Conservation (phyloP, 2,113 vertebrate species). For the Herpetotheres cachinnans region DNA sequence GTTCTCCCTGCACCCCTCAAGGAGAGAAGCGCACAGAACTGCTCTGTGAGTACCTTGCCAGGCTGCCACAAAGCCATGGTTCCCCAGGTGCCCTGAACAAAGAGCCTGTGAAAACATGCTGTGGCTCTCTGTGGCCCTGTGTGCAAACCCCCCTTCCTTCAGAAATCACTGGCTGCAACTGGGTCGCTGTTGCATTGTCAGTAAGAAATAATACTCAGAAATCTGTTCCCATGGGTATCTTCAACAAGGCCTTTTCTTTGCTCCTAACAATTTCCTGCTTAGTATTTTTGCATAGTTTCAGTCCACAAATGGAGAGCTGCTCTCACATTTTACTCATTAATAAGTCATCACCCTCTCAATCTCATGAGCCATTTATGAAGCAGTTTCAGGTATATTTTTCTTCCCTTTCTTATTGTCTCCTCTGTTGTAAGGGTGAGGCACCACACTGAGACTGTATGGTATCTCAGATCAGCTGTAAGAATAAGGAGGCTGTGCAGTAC, state of each 20-base stretch:
- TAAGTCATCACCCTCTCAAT: neutral
- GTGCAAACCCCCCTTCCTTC: neutral
- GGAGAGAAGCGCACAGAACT: accelerated
- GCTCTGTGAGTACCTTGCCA: too few relatives aligned
- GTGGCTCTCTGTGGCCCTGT: neutral
- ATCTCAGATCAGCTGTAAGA: neutral
- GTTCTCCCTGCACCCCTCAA: neutral
- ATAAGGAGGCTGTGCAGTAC: neutral
- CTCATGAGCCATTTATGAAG: neutral
- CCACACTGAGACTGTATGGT: neutral
- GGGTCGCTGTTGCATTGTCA: neutral
- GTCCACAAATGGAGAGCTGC: neutral
- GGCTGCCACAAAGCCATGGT: neutral
- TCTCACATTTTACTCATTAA: neutral
- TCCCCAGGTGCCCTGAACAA: neutral
- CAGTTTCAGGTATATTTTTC: neutral
- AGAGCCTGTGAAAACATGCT: neutral
- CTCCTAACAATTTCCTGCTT: neutral
- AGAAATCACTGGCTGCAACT: neutral
- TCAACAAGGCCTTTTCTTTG: neutral
- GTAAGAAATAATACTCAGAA: neutral
- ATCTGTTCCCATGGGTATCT: neutral
- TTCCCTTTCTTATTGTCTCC: neutral
- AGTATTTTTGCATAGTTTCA: neutral
- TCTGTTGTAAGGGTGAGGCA: neutral